Evolutionary conservation across 2,888 invertebrate genomes (phyloP), one percentile per base, ranked within the genome.

Genomic region (Xylota segnis): DNA sequence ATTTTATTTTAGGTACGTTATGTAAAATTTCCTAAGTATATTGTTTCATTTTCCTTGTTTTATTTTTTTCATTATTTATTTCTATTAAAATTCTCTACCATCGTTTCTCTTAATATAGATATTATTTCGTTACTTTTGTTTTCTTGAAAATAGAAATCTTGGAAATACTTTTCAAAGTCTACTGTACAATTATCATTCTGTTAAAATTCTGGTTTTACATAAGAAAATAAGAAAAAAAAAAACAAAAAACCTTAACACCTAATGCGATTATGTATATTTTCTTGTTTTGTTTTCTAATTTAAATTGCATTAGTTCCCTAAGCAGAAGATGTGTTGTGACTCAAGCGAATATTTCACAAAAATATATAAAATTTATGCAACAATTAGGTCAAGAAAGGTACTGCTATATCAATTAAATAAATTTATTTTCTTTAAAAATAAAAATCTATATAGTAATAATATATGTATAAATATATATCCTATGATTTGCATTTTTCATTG

Each of bases 1-100:
- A 86, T 77, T 86, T 82, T 86, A 82, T 86, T 86, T 83, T 86
- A 86, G 86, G 86, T 86, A 86, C 86, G 82, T 86, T 77, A 86
- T 86, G 86, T 86, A 86, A 86, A 86, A 82, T 76, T 86, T 76
- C 74, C 81, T 84, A 84, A 66, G 56, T 81, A 71, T 45, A 71
- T 66, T 81, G 29, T 59, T 77, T 66, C 54, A 54, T 29, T 61
- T 70, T 56, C 27, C 50, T 56, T 68, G 18, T 54, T 72, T 18
- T 72, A 52, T 14, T 54, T 50, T 72, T 52, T 54, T 12, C 54
- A 23, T 77, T 43, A 10, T 37, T 83, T 12, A 14, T 56, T 79
- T 34, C 16, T n/a, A 59, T 65, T 61, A 71, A 32, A 78, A 58
- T 84, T 81, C 54, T 84, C 70, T 84, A 65, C 75, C 63, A 58